Base-by-base conservation (phyloP, 2,888 invertebrate genomes). In the Coelinius sp. region DNA sequence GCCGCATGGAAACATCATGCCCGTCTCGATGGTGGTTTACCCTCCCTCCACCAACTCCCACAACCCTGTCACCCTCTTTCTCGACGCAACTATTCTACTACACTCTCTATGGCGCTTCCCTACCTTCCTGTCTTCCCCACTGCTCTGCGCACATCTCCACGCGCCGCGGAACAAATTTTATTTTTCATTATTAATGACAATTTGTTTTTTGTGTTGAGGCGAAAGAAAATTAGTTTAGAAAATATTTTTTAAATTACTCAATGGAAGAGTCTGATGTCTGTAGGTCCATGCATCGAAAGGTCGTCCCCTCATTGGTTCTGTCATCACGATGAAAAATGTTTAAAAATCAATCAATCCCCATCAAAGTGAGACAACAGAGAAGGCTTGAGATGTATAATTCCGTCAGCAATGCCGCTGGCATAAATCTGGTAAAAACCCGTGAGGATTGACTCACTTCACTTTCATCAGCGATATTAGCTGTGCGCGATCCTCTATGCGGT, bases 1-100 rank as follows among this genome's bases (percentile, higher is more conserved):
- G 78, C 84, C 79, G 83, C 85, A 83, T 82, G 81, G 80, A 82
- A 84, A 85, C 85, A 84, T 86, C 86, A 85, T 86, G 84, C 83
- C n/a, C 81, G 81, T 79, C 73, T 74, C 64, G 22, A 70, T 62
- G n/a, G 41, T 46, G 62, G 44, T 64, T 76, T 73, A 72, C 68
- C 79, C 79, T 78, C 78, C 78, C 77, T 75, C 74, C 73, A 77
- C 70, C 68, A 73, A 76, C 62, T 69, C 67, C 31, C 14, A 27
- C 70, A 73, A 59, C 74, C 68, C 74, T 71, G 68, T 64, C 71
- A 64, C 70, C 68, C 53, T 68, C 41, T 17, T n/a, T 52, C 20
- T 17, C 63, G 12, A 63, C 22, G 14, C 41, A 24, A 41, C 41
- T 41, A 41, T 38, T 41, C 22, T 52, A n/a, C n/a, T n/a, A 31